Percentiles rank a stretch among this genome's conserved stretches.
These are phyloP conservation scores for Helicoverpa zea DNA, from an alignment of 1,140 invertebrate genomes.

Conservation along the genomic window DNA sequence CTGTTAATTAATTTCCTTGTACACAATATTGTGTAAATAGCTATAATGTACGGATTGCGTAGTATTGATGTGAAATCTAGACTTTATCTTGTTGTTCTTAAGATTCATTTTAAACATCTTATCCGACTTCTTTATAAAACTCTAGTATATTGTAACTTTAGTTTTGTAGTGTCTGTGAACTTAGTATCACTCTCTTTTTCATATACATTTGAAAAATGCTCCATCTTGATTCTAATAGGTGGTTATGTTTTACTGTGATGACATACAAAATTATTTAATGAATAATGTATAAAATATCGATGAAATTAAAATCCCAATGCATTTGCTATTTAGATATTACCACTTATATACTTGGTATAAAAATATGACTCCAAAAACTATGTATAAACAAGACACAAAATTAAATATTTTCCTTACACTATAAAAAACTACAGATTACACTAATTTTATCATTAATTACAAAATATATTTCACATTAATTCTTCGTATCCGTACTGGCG, in stretches of 20 bases:
- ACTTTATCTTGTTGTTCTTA: conserved; percentile 1
- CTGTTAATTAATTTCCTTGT: conserved; percentile 32
- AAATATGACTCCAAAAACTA: too few species aligned
- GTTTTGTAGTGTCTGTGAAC: background rate
- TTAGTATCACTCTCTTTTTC: too few species aligned
- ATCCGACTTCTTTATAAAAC: background rate
- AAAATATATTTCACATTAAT: conserved; percentile 26
- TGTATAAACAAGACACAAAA: too few species aligned
- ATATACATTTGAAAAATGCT: too few species aligned
- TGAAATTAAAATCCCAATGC: too few species aligned
- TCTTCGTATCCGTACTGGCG: conserved; percentile 50
- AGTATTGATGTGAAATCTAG: conserved; percentile 38
- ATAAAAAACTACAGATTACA: too few species aligned
- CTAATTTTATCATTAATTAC: too few species aligned
- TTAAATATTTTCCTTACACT: too few species aligned
- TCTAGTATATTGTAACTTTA: background rate
- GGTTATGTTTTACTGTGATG: too few species aligned
- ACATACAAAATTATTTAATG: too few species aligned
- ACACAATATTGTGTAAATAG: conserved; percentile 32
- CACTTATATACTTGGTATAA: background rate
- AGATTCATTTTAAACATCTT: background rate
- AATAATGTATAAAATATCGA: too few species aligned
- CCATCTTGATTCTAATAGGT: too few species aligned
- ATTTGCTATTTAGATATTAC: background rate
- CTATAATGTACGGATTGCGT: conserved; percentile 23